Percentiles rank a stretch among this genome's conserved stretches.
Conservation (phyloP, 2,113 vertebrate genomes). For the Chrysochloris asiatica region DNA sequence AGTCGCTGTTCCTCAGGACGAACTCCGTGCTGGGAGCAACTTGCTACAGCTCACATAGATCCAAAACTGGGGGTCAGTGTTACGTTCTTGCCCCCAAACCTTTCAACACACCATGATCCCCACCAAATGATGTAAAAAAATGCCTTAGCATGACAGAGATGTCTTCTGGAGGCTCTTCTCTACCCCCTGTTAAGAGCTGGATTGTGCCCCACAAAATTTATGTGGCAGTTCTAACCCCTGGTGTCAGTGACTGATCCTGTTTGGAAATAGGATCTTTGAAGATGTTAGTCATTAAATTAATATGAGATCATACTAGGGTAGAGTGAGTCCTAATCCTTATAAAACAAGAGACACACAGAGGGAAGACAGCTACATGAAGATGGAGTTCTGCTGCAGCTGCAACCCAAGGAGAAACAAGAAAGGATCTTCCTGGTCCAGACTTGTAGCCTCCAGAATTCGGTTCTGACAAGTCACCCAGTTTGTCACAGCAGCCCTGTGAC, state of each 20-base stretch:
- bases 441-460: background rate
- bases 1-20: background rate
- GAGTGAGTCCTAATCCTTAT: background rate
- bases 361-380: background rate
- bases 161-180: background rate
- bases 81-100: background rate
- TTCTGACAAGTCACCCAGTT: background rate
- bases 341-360: background rate
- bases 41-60: background rate
- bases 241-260: no score
- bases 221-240: background rate
- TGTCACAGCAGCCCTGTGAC: background rate
- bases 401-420: background rate
- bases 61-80: rapidly evolving
- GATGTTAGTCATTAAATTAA: no score
- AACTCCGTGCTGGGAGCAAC: background rate
- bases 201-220: background rate
- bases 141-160: no score
- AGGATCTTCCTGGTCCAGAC: background rate
- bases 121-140: background rate
- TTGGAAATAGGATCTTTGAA: no score
- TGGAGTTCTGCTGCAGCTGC: background rate
- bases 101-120: no score
- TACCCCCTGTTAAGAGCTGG: background rate
- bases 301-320: background rate